Evolutionary conservation across 2,797 vertebrate genomes (phyloP).

Genomic region (Notolabrus celidotus): DNA sequence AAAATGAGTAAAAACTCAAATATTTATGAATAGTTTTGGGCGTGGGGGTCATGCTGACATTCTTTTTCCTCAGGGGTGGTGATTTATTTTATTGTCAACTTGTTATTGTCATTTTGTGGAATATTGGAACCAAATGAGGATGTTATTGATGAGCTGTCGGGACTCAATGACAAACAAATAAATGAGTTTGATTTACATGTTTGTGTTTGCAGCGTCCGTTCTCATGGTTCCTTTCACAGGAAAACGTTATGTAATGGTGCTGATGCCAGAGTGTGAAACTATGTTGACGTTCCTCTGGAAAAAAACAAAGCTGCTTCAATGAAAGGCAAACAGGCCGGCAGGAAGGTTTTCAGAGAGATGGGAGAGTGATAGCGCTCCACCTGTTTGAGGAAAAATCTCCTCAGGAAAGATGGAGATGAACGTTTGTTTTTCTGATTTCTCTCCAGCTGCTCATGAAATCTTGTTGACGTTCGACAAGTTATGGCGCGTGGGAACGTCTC

Average conservation of each 20-base stretch:
- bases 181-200: conserved; percentile 19
- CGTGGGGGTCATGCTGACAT: neutral
- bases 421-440: conserved; percentile 48
- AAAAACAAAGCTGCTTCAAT: conserved; percentile 33
- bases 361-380: conserved; percentile 46
- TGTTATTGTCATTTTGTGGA: neutral
- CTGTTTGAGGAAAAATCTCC: conserved; percentile 26
- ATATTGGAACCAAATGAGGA: neutral
- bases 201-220: conserved; percentile 29
- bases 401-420: conserved; percentile 28
- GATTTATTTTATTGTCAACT: neutral
- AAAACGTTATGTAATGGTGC: conserved; percentile 18
- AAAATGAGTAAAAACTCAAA: neutral
- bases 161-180: conserved; percentile 1
- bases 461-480: neutral
- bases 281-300: conserved; percentile 30
- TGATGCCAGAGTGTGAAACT: neutral
- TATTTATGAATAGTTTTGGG: neutral
- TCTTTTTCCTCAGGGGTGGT: neutral
- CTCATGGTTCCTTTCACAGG: conserved; percentile 32
- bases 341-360: neutral
- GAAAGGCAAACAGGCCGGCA: conserved; percentile 38
- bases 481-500: conserved; percentile 41
- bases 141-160: neutral
- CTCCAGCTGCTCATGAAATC: conserved; percentile 19